A percentile compares a stretch with the other conserved stretches of the same genome.
Evolutionary conservation across 2,113 vertebrate genomes (phyloP).

Genomic region (Mustelus asterias): DNA sequence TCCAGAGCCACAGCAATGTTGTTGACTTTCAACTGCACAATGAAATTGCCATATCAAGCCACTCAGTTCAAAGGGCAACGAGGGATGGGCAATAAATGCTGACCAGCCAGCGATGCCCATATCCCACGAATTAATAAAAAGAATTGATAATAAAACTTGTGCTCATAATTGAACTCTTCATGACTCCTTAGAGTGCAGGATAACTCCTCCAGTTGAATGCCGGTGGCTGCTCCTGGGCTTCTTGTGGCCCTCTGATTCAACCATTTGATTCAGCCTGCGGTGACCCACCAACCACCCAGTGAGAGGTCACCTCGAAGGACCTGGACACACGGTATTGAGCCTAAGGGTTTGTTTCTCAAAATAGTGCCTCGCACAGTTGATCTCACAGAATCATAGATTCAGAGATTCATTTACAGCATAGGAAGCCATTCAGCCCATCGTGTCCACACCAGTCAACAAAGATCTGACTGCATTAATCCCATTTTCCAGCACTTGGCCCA

Average conservation of each 20-base stretch:
- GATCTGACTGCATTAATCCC: too few relatives aligned
- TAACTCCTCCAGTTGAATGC: neutral
- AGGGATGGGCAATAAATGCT: too few relatives aligned
- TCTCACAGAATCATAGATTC: too few relatives aligned
- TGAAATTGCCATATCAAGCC: too few relatives aligned
- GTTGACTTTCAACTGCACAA: too few relatives aligned
- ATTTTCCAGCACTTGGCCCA: too few relatives aligned
- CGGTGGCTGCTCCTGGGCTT: neutral
- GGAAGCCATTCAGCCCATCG: too few relatives aligned
- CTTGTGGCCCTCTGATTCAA: neutral
- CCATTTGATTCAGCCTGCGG: neutral
- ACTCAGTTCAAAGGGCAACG: too few relatives aligned
- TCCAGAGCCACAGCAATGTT: too few relatives aligned
- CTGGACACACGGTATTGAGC: neutral
- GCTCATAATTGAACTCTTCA: neutral
- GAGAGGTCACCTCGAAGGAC: neutral
- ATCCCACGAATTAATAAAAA: neutral
- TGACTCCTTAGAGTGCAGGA: neutral
- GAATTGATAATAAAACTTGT: neutral
- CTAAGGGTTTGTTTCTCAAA: neutral
- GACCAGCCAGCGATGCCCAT: too few relatives aligned
- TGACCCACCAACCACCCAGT: neutral
- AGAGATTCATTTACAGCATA: too few relatives aligned
- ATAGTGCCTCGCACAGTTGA: neutral
- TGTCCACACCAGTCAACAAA: too few relatives aligned